Percentiles rank a stretch among this genome's conserved stretches.
phyloP scores from a whole-genome alignment of 2,888 invertebrate species.

The Clostera curtula region DNA sequence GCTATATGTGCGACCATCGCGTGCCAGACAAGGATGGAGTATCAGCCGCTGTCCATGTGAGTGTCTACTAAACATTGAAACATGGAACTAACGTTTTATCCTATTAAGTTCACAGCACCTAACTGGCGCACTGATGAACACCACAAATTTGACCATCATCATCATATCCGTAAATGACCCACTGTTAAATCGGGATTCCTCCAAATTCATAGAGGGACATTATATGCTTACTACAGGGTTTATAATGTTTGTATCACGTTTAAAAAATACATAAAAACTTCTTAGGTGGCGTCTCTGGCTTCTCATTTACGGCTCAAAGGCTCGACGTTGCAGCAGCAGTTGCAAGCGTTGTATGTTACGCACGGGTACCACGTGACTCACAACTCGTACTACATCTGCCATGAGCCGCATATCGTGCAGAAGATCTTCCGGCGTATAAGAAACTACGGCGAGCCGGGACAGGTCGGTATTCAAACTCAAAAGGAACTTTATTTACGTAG shows the following conservation, averaged over 20 bases:
- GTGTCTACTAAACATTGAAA: background rate
- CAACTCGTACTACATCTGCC: slow-evolving; percentile 93
- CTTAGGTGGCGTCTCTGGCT: slow-evolving; percentile 61
- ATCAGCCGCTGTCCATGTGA: slow-evolving; percentile 83
- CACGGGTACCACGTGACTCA: slow-evolving; percentile 93
- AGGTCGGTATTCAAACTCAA: slow-evolving; percentile 54
- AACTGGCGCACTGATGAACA: no score
- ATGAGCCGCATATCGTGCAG: slow-evolving; percentile 80
- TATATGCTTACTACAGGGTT: no score
- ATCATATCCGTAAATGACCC: no score
- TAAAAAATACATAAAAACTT: no score
- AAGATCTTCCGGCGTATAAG: slow-evolving; percentile 88
- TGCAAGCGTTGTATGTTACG: slow-evolving; percentile 84
- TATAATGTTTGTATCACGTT: no score
- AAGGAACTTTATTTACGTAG: no score
- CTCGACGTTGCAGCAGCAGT: slow-evolving; percentile 74
- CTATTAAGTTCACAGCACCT: no score
- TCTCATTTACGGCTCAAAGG: slow-evolving; percentile 77
- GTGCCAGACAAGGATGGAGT: slow-evolving; percentile 98
- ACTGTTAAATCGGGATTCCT: no score
- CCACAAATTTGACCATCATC: no score
- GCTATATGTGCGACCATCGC: slow-evolving; percentile 93
- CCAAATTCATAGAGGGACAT: no score
- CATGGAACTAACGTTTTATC: background rate
- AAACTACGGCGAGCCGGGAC: slow-evolving; percentile 78